A percentile compares a stretch with the other conserved stretches of the same genome.
phyloP scores from a whole-genome alignment of 2,888 invertebrate genomes.

The Megamerina dolium region DNA sequence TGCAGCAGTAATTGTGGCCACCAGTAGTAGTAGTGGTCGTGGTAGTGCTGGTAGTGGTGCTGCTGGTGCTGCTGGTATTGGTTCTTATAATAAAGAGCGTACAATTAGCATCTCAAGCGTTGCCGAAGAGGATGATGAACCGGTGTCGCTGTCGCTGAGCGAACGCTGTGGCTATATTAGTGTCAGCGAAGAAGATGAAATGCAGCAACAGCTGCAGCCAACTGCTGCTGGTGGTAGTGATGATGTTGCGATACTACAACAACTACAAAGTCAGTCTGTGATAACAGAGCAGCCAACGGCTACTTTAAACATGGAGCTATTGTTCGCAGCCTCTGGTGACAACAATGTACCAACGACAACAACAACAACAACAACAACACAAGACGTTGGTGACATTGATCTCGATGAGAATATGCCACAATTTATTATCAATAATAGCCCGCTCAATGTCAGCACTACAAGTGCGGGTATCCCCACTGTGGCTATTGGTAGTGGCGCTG shows the following conservation, averaged over 20 bases:
- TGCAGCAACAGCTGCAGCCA: slow-evolving; percentile 6
- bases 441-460: too few relatives aligned
- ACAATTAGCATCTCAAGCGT: slow-evolving; percentile 41
- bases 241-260: slow-evolving; percentile 12
- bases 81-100: slow-evolving; percentile 34
- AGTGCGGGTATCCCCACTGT: neutral
- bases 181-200: slow-evolving; percentile 46
- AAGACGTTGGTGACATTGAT: slow-evolving; percentile 6
- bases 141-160: slow-evolving; percentile 32
- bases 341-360: slow-evolving; percentile 28
- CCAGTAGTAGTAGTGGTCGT: neutral
- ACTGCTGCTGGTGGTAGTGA: neutral
- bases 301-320: slow-evolving; percentile 39
- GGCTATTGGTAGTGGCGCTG: slow-evolving; percentile 6
- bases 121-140: slow-evolving; percentile 44
- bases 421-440: too few relatives aligned
- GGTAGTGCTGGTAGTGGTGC: neutral
- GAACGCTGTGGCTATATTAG: slow-evolving; percentile 43
- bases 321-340: slow-evolving; percentile 41
- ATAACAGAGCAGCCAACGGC: slow-evolving; percentile 49
- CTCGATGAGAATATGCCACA: neutral
- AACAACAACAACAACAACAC: slow-evolving; percentile 10
- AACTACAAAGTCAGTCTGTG: slow-evolving; percentile 43
- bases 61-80: slow-evolving; percentile 7
- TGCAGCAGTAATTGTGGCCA: neutral